phyloP scores from a whole-genome alignment of 2,797 vertebrate genomes.

The Lemur catta region DNA sequence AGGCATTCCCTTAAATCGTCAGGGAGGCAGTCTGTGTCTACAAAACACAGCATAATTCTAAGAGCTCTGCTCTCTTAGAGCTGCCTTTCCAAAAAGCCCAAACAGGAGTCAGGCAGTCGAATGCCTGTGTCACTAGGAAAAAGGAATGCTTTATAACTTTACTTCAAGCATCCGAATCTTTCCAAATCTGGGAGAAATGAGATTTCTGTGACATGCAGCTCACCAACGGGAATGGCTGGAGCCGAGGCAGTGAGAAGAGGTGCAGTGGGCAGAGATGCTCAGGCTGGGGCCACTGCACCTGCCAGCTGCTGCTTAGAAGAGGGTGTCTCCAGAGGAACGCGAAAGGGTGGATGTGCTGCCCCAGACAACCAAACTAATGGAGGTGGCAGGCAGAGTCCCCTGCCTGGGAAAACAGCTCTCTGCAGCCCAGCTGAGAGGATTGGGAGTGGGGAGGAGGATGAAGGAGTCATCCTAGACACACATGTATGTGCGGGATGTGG shows the following conservation, averaged over 20 bases:
- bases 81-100: neutral
- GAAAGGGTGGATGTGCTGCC: neutral
- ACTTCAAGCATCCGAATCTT: neutral
- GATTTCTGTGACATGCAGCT: neutral
- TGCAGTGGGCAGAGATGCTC: neutral
- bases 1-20: neutral
- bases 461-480: neutral
- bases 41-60: neutral
- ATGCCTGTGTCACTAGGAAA: neutral
- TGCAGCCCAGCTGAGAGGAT: neutral
- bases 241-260: neutral
- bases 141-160: neutral
- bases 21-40: neutral
- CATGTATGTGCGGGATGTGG: neutral
- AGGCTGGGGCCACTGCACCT: neutral
- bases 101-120: neutral
- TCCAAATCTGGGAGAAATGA: neutral
- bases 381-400: neutral
- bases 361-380: slow-evolving; percentile 38
- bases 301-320: neutral
- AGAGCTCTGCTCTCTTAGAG: neutral
- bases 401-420: slow-evolving; percentile 13
- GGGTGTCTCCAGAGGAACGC: neutral
- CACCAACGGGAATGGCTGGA: neutral
- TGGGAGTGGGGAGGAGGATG: neutral